These are phyloP conservation scores for Luidia sarsii DNA, from an alignment of 53 echinoderm and acorn worm species.

Conservation along the genomic window DNA sequence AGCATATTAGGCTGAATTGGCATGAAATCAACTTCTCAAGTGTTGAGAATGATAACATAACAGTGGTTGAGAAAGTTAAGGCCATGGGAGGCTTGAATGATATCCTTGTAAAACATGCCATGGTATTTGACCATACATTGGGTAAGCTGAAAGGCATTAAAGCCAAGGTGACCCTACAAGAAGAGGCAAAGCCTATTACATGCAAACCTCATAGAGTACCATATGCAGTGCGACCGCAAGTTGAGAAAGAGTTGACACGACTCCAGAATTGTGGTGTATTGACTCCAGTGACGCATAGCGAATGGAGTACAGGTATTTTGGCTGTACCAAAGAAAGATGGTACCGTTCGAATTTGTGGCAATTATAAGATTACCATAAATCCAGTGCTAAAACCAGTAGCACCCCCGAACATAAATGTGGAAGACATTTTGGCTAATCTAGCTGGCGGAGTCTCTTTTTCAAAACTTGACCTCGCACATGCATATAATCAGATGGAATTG, in stretches of 20 bases:
- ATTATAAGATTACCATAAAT: conserved; percentile 61
- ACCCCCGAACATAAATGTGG: conserved; percentile 68
- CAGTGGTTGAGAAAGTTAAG: conserved; percentile 4
- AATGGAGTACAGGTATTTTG: conserved; percentile 62
- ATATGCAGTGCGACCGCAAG: conserved; percentile 53
- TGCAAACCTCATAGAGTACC: conserved; percentile 45
- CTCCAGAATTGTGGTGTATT: conserved; percentile 59
- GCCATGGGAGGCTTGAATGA: background rate
- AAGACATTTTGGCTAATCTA: conserved; percentile 64
- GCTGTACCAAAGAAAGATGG: conserved; percentile 63
- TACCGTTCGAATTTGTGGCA: conserved; percentile 64
- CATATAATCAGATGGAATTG: conserved; percentile 61
- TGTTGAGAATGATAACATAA: background rate
- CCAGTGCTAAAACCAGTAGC: conserved; percentile 57
- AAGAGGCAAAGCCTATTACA: conserved; percentile 38
- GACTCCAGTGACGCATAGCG: conserved; percentile 60
- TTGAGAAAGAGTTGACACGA: conserved; percentile 47
- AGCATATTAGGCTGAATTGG: conserved; percentile 31
- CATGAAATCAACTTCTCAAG: conserved; percentile 1
- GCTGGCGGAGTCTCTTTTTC: conserved; percentile 43
- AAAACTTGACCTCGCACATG: conserved; percentile 55
- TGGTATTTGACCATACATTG: background rate
- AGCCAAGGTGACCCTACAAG: conserved; percentile 41
- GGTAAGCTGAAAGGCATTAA: conserved; percentile 50
- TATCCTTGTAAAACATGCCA: conserved; percentile 6